Evolutionary conservation across 1,140 invertebrate species (phyloP), one percentile per base, ranked within the genome.

Genomic region (Ephestia elutella): DNA sequence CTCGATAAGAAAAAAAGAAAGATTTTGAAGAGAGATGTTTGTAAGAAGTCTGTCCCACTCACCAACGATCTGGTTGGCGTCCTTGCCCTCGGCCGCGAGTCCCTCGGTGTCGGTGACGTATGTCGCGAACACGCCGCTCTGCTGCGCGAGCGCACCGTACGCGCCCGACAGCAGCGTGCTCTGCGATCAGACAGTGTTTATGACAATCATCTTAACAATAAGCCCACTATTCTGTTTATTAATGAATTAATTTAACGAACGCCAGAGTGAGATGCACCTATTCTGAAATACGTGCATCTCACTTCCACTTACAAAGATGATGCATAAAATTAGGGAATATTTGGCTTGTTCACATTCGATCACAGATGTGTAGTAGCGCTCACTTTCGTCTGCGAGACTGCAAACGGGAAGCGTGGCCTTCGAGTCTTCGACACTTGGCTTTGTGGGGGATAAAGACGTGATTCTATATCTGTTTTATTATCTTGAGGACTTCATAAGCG

Each of bases 11-110:
- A n/a, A n/a, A n/a, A n/a, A n/a, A n/a, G n/a, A n/a, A n/a, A n/a
- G n/a, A n/a, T n/a, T n/a, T n/a, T n/a, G n/a, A n/a, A n/a, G n/a
- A n/a, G n/a, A n/a, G n/a, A n/a, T n/a, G n/a, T n/a, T n/a, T n/a
- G n/a, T n/a, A 32, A 10, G 9, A 7, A 32, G 30, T 32, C 1
- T 10, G 1, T 28, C 1, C 1, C 11, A 78, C 82, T 74, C 49
- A 88, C 86, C 84, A 49, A 84, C 74, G 58, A 87, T 66, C 35
- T 80, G 70, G 7, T 62, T 56, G 10, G 63, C 53, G 30, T 71
- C 60, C 60, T 86, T 88, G 59, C 80, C 78, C 5, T 68, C 68
- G 0, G 68, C 68, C 18, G 77, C 61, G 10, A 89, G 53, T 0
- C 58, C 60, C 0, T 71, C 62, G 0, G 77, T 76, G 15, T 74